Evolutionary conservation across 2,113 vertebrate species (phyloP).

Genomic region (Emydocephalus ijimae): DNA sequence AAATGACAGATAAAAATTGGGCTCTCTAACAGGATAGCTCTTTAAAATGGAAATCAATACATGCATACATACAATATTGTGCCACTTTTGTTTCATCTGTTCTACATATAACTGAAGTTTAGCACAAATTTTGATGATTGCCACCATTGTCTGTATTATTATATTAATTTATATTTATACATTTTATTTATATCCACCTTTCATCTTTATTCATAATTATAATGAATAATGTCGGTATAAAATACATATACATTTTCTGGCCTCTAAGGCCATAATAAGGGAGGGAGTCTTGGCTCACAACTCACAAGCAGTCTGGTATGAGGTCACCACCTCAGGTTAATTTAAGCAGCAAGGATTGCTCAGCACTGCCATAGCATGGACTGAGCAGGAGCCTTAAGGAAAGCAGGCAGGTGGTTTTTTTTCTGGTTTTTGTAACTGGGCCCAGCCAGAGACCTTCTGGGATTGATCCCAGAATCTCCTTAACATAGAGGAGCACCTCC

Average conservation of each 20-base stretch:
- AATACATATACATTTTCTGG: background rate
- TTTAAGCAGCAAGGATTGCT: background rate
- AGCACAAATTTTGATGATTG: background rate
- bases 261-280: background rate
- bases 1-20: background rate
- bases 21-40: background rate
- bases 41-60: background rate
- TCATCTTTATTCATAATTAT: background rate
- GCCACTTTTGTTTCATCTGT: background rate
- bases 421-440: background rate
- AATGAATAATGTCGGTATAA: too few species aligned
- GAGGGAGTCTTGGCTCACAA: background rate
- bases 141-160: background rate
- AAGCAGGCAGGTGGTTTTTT: background rate
- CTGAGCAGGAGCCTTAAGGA: background rate
- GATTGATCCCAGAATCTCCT: background rate
- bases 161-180: background rate
- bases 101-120: background rate
- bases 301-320: background rate
- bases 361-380: background rate
- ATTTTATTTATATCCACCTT: background rate
- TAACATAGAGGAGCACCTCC: background rate
- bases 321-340: background rate
- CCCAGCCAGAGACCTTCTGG: background rate
- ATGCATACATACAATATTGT: background rate